Evolutionary conservation across 2,113 vertebrate species (phyloP).

Genomic region (Theristicus caerulescens): DNA sequence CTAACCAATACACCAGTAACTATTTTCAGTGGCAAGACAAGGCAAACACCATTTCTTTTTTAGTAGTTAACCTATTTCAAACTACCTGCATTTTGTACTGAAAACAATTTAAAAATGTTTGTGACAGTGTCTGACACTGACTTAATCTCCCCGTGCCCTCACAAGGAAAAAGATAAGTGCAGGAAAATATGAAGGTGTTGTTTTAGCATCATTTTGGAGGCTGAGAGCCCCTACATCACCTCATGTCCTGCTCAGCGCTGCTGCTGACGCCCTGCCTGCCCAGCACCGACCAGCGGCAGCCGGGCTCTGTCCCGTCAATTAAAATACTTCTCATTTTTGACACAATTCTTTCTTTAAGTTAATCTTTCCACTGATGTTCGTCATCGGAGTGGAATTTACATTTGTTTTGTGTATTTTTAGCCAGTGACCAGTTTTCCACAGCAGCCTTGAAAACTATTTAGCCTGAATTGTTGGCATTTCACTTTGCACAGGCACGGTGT

Average conservation of each 20-base stretch:
- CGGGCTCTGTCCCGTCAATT: neutral
- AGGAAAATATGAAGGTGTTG: neutral
- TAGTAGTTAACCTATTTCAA: neutral
- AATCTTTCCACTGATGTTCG: slow-evolving; percentile 4
- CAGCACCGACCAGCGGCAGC: neutral
- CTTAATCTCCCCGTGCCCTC: neutral
- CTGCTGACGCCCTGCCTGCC: neutral
- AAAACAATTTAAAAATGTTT: neutral
- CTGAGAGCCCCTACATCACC: neutral
- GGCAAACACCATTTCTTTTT: neutral
- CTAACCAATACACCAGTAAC: neutral
- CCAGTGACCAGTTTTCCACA: neutral
- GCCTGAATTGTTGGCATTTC: neutral
- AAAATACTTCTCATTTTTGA: slow-evolving; percentile 56
- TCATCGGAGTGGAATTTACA: slow-evolving; percentile 51
- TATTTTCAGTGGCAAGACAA: neutral
- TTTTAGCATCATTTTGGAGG: neutral
- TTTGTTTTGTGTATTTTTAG: slow-evolving; percentile 57
- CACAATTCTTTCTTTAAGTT: slow-evolving; percentile 27
- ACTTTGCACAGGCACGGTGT: accelerated
- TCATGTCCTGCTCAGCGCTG: neutral
- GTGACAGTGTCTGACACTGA: neutral
- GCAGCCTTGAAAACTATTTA: slow-evolving; percentile 52
- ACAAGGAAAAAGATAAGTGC: neutral
- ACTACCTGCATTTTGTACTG: accelerated